phyloP scores from a whole-genome alignment of 2,797 vertebrate genomes.

The Muscicapa comitata region DNA sequence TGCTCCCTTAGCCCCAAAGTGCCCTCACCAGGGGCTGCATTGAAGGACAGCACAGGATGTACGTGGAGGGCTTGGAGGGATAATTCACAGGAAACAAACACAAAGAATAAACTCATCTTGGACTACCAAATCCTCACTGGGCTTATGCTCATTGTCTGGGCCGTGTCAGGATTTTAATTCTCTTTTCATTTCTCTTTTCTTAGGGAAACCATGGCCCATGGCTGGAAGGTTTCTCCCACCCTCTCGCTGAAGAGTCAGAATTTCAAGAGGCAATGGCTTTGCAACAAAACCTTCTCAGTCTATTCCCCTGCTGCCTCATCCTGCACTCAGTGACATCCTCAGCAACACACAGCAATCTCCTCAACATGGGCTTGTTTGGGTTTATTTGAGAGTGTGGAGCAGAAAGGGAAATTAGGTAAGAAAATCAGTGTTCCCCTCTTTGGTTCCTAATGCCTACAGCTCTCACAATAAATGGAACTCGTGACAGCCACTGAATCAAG shows the following conservation, averaged over 20 bases:
- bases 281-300: neutral
- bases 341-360: neutral
- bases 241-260: neutral
- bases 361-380: neutral
- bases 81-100: neutral
- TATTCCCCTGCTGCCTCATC: neutral
- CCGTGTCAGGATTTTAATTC: neutral
- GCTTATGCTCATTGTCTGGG: neutral
- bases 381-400: neutral
- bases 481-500: neutral
- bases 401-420: neutral
- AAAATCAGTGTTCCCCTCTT: neutral
- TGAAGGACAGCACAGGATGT: neutral
- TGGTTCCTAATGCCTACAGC: neutral
- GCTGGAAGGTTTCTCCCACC: neutral
- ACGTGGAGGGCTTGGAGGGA: neutral
- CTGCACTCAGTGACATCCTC: neutral
- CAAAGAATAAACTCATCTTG: neutral
- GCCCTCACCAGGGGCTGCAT: accelerated
- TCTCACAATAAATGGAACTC: neutral
- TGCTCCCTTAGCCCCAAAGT: neutral
- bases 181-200: neutral
- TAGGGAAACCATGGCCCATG: accelerated
- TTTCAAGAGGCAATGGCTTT: neutral
- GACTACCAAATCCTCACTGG: neutral